Conservation (phyloP, 2,888 invertebrate genomes). For the Lamproptera curius region DNA sequence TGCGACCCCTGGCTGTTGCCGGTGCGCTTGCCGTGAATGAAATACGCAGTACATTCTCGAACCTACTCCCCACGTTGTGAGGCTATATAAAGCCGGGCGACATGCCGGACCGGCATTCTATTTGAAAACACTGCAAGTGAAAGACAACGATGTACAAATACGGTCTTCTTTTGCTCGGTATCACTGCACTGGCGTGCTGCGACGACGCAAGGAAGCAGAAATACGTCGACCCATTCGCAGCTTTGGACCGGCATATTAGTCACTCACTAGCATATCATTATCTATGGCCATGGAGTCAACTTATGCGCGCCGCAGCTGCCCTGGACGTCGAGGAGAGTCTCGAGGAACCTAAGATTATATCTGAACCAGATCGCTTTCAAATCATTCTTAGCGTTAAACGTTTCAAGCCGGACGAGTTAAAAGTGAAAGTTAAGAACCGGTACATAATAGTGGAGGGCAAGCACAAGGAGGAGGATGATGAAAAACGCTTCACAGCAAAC, state of each 20-base stretch:
- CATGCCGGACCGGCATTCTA: slow-evolving; percentile 37
- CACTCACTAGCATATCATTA: slow-evolving; percentile 59
- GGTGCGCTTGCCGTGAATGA: slow-evolving; percentile 57
- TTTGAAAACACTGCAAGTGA: slow-evolving; percentile 27
- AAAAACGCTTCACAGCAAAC: slow-evolving; percentile 52
- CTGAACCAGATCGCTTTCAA: slow-evolving; percentile 51
- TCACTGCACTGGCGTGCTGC: slow-evolving; percentile 40
- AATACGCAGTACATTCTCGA: slow-evolving; percentile 65
- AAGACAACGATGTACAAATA: slow-evolving; percentile 50
- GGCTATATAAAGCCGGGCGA: slow-evolving; percentile 58
- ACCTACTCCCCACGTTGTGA: slow-evolving; percentile 45
- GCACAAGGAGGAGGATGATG: slow-evolving; percentile 48
- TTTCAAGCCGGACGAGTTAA: slow-evolving; percentile 62
- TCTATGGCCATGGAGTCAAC: slow-evolving; percentile 67
- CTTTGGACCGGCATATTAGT: slow-evolving; percentile 55
- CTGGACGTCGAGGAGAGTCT: slow-evolving; percentile 49
- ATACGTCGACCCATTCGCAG: slow-evolving; percentile 54
- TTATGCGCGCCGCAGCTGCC: slow-evolving; percentile 54
- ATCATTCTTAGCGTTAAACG: slow-evolving; percentile 55
- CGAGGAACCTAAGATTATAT: slow-evolving; percentile 60
- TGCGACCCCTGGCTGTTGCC: slow-evolving; percentile 49
- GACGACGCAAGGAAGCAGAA: slow-evolving; percentile 41
- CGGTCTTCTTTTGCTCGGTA: slow-evolving; percentile 41
- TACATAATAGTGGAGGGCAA: slow-evolving; percentile 62
- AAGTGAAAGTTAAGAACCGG: slow-evolving; percentile 62